Evolutionary conservation across 2,113 vertebrate genomes (phyloP), one percentile per base, ranked within the genome.

Genomic region (Tiliqua scincoides): DNA sequence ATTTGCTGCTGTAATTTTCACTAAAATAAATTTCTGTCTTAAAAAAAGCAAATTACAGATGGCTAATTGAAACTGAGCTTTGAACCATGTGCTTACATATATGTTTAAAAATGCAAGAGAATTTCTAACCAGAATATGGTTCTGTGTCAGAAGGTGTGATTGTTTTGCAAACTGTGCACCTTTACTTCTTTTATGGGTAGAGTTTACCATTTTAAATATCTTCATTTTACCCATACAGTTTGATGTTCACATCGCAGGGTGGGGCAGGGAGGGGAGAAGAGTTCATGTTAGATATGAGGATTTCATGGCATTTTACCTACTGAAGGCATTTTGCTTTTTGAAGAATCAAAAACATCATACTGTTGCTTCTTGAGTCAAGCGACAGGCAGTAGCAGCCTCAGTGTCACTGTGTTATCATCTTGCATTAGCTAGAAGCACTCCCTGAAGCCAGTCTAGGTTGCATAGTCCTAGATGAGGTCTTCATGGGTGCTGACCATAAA

Each of bases 401-500:
- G 92, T 93, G 93, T 93, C 95, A 85, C 94, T 91, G 91, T 93
- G 86, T 93, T 87, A 93, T 91, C 94, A 92, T 96, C 95, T 96
- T 90, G 57, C 87, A 89, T 93, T 89, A 87, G 88, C 94, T 92
- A 94, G 91, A 94, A 96, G 95, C 91, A 85, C 94, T 96, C 96
- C 96, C 96, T 91, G 94, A 96, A 97, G 96, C 96, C 90, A 93
- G 95, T 94, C 95, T 93, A 95, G 93, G 94, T 95, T 87, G 92
- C 91, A 84, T 90, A 95, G 97, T 95, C 96, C 96, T 97, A 97
- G 97, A 98, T 98, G 97, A 98, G 97, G 97, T 97, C 97, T 98
- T 98, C 94, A 96, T 98, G 97, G 98, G 98, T 98, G 98, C 98
- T 98, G 98, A 98, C 98, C 98, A 98, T 98, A 98, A 99, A 98